Conservation (phyloP, 2,888 invertebrate species). For the Caenorhabditis plicata region DNA sequence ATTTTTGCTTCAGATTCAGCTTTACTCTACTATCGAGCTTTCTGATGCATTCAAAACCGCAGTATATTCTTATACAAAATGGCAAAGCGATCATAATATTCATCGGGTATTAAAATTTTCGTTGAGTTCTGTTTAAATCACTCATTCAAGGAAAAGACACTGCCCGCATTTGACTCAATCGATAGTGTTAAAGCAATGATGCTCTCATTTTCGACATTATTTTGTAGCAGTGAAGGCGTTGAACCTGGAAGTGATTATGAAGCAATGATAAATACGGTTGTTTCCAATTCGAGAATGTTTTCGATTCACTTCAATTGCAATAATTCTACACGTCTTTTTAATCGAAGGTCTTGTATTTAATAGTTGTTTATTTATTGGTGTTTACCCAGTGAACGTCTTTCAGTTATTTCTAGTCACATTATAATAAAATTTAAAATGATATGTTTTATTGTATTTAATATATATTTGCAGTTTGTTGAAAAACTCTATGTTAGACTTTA, state of each 20-base stretch:
- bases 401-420: no score
- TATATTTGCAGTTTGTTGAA: no score
- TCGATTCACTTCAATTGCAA: constrained; percentile 41
- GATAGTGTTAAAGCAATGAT: constrained; percentile 31
- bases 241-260: constrained; percentile 40
- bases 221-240: constrained; percentile 37
- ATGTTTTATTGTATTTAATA: no score
- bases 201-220: constrained; percentile 36
- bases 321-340: constrained; percentile 35
- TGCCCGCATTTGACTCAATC: constrained; percentile 36
- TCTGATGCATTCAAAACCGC: constrained; percentile 37
- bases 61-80: constrained; percentile 36
- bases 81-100: constrained; percentile 36
- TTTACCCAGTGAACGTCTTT: constrained; percentile 11
- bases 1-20: no score
- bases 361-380: background rate
- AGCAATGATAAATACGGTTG: constrained; percentile 48
- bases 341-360: constrained; percentile 34
- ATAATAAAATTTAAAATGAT: no score
- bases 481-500: no score
- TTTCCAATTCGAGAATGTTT: constrained; percentile 33
- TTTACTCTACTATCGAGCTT: constrained; percentile 31
- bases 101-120: no score
- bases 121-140: no score
- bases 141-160: constrained; percentile 22